Percentiles rank a stretch among this genome's conserved stretches.
These are phyloP conservation scores for Glandiceps talaboti DNA, from an alignment of 53 echinoderm and acorn worm genomes.

Conservation along the genomic window DNA sequence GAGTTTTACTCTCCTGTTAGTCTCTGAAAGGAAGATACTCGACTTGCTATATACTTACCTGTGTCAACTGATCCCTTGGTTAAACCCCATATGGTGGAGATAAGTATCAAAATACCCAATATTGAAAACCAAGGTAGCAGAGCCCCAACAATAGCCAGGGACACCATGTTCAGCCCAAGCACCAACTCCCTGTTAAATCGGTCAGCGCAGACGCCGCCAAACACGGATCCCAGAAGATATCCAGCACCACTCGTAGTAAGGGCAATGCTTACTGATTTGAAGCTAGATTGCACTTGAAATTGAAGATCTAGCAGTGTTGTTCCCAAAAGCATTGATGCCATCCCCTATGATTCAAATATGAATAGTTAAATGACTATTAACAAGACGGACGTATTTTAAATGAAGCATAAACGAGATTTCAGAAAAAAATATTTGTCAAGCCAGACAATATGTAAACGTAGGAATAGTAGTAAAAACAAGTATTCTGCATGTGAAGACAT, in stretches of 20 bases:
- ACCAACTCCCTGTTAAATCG: background rate
- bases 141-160: background rate
- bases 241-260: background rate
- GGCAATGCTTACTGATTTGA: background rate
- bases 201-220: background rate
- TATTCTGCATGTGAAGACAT: too few relatives aligned
- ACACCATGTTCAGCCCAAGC: background rate
- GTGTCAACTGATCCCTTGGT: background rate
- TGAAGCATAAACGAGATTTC: too few relatives aligned
- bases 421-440: too few relatives aligned
- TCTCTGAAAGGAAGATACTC: background rate
- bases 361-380: too few relatives aligned
- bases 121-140: background rate
- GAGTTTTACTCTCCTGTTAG: too few relatives aligned
- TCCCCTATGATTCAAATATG: too few relatives aligned
- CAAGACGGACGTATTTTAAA: too few relatives aligned
- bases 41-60: background rate
- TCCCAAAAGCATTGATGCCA: background rate
- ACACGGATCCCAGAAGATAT: background rate
- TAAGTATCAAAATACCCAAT: background rate
- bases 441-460: too few relatives aligned
- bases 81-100: background rate
- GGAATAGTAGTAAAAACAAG: too few relatives aligned
- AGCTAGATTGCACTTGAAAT: background rate
- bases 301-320: background rate